Conservation (phyloP, 2,113 vertebrate species). For the Aramus guarauna region DNA sequence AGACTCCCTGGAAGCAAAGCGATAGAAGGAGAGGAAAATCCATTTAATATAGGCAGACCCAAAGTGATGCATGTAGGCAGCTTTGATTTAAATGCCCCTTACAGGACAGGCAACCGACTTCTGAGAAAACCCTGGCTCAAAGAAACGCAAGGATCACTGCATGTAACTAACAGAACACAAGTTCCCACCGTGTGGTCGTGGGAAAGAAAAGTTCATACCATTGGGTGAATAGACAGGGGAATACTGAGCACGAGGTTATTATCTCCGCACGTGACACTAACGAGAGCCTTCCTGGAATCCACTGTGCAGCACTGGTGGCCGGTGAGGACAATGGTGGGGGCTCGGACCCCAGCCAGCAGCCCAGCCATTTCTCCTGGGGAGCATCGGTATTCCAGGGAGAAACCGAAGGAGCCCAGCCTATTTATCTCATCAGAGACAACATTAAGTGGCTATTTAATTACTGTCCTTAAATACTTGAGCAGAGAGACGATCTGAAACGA, state of each 20-base stretch:
- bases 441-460: slow-evolving; percentile 46
- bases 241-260: slow-evolving; percentile 4
- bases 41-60: neutral
- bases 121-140: neutral
- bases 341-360: neutral
- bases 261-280: neutral
- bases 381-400: neutral
- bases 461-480: neutral
- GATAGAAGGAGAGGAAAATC: neutral
- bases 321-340: neutral
- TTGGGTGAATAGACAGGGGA: slow-evolving; percentile 48
- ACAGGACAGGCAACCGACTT: neutral
- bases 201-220: slow-evolving; percentile 10
- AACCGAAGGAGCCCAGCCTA: neutral
- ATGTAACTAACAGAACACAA: neutral
- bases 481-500: neutral
- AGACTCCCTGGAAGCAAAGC: neutral
- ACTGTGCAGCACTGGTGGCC: neutral
- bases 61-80: neutral
- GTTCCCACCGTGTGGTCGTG: slow-evolving; percentile 9
- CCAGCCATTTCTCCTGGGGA: neutral
- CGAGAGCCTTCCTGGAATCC: neutral
- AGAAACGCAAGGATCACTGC: neutral
- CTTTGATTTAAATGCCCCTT: neutral
- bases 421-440: neutral